A percentile compares a stretch with the other conserved stretches of the same genome.
phyloP scores from a whole-genome alignment of 2,888 invertebrate genomes.

The Stictocephala bisonia region DNA sequence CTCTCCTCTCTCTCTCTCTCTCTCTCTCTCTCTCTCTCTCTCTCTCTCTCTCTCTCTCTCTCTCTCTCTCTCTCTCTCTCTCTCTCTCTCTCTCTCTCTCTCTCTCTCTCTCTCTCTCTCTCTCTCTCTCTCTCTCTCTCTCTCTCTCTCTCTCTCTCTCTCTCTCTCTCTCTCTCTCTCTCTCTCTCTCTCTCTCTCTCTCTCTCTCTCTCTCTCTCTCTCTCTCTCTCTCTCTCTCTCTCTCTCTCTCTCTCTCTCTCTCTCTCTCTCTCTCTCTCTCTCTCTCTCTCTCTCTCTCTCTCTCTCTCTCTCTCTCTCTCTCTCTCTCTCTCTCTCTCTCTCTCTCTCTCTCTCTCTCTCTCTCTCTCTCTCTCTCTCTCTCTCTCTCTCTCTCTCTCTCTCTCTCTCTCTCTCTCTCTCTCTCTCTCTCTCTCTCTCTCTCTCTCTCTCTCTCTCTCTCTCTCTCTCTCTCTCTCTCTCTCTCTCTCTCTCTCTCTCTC shows the following conservation, averaged over 20 bases:
- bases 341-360: slow-evolving; percentile 13
- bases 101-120: slow-evolving; percentile 4
- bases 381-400: slow-evolving; percentile 3
- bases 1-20: neutral
- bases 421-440: neutral
- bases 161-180: neutral
- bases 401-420: neutral
- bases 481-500: neutral
- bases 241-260: slow-evolving; percentile 6
- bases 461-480: neutral
- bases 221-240: neutral
- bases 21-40: neutral
- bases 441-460: neutral
- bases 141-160: neutral
- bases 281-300: neutral
- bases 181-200: neutral
- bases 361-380: slow-evolving; percentile 13
- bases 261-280: slow-evolving; percentile 9
- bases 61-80: neutral
- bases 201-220: slow-evolving; percentile 12
- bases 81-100: slow-evolving; percentile 6
- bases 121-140: slow-evolving; percentile 4
- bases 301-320: slow-evolving; percentile 55
- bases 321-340: slow-evolving; percentile 13
- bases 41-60: neutral